These are phyloP conservation scores for Chymomyza caudatula DNA, from an alignment of 2,888 invertebrate species.

Conservation along the genomic window DNA sequence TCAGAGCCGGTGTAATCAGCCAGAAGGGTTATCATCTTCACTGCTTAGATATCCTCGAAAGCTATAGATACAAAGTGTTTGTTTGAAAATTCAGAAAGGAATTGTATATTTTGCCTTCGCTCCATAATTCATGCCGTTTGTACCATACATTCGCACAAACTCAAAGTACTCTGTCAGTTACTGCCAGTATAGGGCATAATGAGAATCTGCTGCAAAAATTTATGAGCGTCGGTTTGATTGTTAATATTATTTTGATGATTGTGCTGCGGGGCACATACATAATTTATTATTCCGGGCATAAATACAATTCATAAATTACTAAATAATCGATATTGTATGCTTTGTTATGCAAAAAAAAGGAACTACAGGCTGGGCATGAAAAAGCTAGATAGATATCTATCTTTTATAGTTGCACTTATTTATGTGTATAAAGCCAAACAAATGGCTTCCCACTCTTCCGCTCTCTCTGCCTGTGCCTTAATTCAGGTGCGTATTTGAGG, in stretches of 20 bases:
- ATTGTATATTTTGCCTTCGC: too few relatives aligned
- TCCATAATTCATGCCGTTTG: too few relatives aligned
- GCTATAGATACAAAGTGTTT: too few relatives aligned
- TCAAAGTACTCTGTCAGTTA: not conserved
- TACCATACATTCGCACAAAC: not conserved
- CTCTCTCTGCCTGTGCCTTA: constrained; percentile 18
- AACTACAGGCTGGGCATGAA: too few relatives aligned
- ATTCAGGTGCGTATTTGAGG: constrained; percentile 35
- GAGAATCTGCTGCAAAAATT: not conserved
- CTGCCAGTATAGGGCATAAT: too few relatives aligned
- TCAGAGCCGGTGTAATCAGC: too few relatives aligned
- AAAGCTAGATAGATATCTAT: not conserved
- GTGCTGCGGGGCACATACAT: not conserved
- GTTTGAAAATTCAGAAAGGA: too few relatives aligned
- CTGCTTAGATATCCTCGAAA: too few relatives aligned
- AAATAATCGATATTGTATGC: not conserved
- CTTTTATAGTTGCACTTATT: not conserved
- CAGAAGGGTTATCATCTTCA: too few relatives aligned
- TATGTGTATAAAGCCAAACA: not conserved
- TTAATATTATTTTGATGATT: not conserved
- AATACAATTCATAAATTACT: not conserved
- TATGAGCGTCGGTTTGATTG: not conserved
- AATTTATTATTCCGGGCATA: not conserved
- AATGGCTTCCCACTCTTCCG: too few relatives aligned
- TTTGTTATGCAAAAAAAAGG: not conserved